Base-by-base conservation (phyloP, 1,140 invertebrate genomes). In the Brachionus plicatilis region DNA sequence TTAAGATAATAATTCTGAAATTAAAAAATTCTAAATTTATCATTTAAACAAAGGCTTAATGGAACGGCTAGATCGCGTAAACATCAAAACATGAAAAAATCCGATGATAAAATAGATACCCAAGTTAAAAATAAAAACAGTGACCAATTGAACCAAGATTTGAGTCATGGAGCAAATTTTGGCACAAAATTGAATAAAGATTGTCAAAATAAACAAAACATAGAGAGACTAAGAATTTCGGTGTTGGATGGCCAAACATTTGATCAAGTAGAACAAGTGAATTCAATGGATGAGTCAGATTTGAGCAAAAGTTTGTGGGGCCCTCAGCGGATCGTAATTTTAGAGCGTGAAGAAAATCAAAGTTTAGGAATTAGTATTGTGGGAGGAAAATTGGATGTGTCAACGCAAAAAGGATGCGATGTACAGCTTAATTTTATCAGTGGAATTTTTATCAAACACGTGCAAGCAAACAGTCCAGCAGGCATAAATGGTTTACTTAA, bases 381-480 rank as follows among this genome's bases (percentile, higher is more conserved):
- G 68, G 95, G 96, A 80, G 96, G 96, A 86, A 95, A 96, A 72
- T 27, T 83, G 8, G 82, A 83, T 43, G n/a, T 83, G 9, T 70
- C 50, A 8, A 45, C 79, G 17, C 43, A 50, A 50, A 50, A 17
- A 24, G 72, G 27, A 47, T 2, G 0, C 1, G 20, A 47, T 14
- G 27, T 47, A 29, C 20, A 76, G 8, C 11, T 65, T 1, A 68
- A 68, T 68, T 68, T 65, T 37, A 65, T 97, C 85, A 94, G 95
- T 68, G 97, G 97, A 14, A 98, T 99, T 87, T 99, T 99, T 89
- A 96, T 99, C 86, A 99, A 99, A 90, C 96, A 97, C 89, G 96
- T 99, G 8, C 91, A 98, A 43, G 92, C 94, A 3, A 93, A 96
- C 85, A 98, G 95, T 91, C 96, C 96, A n/a, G 97, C 96, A 5